Conservation (phyloP, 2,113 vertebrate genomes). For the Periophthalmus modestus region DNA sequence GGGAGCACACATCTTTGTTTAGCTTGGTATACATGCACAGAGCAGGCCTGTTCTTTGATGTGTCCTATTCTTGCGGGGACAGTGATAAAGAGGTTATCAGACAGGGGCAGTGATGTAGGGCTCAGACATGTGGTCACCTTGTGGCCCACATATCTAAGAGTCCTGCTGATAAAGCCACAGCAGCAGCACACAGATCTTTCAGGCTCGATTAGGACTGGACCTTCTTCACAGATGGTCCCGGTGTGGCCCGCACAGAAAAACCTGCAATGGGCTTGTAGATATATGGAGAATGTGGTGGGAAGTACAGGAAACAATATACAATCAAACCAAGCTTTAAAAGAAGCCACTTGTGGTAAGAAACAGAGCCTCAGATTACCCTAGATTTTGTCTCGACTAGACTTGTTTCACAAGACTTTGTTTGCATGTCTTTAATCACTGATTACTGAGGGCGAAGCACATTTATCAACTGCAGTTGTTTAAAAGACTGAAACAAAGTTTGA, state of each 20-base stretch:
- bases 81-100: slow-evolving; percentile 65
- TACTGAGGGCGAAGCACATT: too few species aligned
- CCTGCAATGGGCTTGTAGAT: slow-evolving; percentile 27
- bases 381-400: too few species aligned
- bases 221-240: slow-evolving; percentile 14
- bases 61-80: slow-evolving; percentile 37
- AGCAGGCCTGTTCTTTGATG: slow-evolving; percentile 38
- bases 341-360: too few species aligned
- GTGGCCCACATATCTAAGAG: slow-evolving; percentile 36
- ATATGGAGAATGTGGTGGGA: not conserved
- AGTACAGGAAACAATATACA: not conserved
- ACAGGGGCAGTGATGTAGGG: slow-evolving; percentile 39
- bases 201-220: slow-evolving; percentile 56
- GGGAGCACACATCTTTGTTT: not conserved
- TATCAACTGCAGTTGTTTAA: too few species aligned
- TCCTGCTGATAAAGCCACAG: slow-evolving; percentile 58
- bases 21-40: not conserved
- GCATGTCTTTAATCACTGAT: too few species aligned
- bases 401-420: too few species aligned
- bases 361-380: too few species aligned
- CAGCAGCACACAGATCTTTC: slow-evolving; percentile 24
- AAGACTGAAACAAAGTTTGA: too few species aligned
- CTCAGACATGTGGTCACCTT: slow-evolving; percentile 57
- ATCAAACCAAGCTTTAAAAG: not conserved
- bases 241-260: not conserved